Evolutionary conservation across 2,888 invertebrate genomes (phyloP).

Genomic region (Meloe dianella): DNA sequence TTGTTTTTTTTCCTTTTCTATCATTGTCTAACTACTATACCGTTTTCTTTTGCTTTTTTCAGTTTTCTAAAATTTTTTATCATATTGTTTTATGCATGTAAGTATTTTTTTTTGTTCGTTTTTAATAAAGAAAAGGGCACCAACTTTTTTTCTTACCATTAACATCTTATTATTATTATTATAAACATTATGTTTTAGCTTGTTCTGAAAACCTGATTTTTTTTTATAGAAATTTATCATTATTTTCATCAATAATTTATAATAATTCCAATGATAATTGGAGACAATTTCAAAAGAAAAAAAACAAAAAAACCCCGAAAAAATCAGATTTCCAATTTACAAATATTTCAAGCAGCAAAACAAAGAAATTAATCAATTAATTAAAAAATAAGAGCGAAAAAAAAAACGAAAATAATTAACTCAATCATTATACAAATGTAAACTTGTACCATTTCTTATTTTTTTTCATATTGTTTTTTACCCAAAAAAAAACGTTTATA

Average conservation of each 20-base stretch:
- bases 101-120: slow-evolving; percentile 20
- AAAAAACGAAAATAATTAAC: not conserved
- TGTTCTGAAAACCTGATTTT: slow-evolving; percentile 1
- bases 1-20: slow-evolving; percentile 21
- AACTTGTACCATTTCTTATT: not conserved
- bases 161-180: slow-evolving; percentile 21
- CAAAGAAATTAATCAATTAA: not conserved
- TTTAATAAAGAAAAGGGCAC: slow-evolving; percentile 22
- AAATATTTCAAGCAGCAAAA: not conserved
- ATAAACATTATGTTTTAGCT: slow-evolving; percentile 16
- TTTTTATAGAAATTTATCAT: not conserved
- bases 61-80: slow-evolving; percentile 19
- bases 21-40: not conserved
- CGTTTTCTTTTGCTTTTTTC: slow-evolving; percentile 20
- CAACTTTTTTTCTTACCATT: slow-evolving; percentile 29
- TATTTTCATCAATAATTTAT: not conserved
- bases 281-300: not conserved
- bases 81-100: not conserved
- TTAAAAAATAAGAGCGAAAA: not conserved
- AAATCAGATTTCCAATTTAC: slow-evolving; percentile 10
- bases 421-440: not conserved
- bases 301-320: too few relatives aligned
- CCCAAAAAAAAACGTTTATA: not conserved
- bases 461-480: not conserved
- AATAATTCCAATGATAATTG: not conserved